A percentile compares a stretch with the other conserved stretches of the same genome.
Conservation (phyloP, 2,113 vertebrate genomes). For the Poeciliopsis retropinna region DNA sequence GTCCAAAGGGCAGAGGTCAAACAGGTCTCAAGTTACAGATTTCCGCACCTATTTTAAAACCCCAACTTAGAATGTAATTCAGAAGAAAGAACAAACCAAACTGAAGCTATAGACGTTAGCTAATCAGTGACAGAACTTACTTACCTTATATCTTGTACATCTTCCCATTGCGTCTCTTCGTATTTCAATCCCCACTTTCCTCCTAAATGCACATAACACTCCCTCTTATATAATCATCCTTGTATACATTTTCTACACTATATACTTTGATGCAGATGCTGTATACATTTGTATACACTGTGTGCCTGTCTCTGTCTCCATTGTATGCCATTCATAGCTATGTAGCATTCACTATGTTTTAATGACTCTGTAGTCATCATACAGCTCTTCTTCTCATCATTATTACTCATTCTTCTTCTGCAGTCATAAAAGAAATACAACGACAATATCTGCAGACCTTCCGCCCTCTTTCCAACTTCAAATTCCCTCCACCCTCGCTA, state of each 20-base stretch:
- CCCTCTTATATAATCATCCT: slow-evolving; percentile 62
- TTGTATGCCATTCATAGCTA: slow-evolving; percentile 77
- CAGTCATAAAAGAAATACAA: slow-evolving; percentile 63
- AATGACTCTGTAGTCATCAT: slow-evolving; percentile 74
- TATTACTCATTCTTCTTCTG: slow-evolving; percentile 68
- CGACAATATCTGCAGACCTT: slow-evolving; percentile 62
- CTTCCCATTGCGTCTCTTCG: slow-evolving; percentile 35
- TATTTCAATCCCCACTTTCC: slow-evolving; percentile 29
- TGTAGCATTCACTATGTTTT: slow-evolving; percentile 76
- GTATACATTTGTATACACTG: slow-evolving; percentile 66
- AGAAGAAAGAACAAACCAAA: background rate
- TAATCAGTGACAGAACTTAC: slow-evolving; percentile 9
- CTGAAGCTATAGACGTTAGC: background rate
- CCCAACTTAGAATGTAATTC: slow-evolving; percentile 9
- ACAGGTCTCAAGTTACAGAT: background rate
- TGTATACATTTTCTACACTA: slow-evolving; percentile 66
- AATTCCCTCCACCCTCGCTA: background rate
- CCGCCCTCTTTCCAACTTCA: background rate
- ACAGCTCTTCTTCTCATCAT: slow-evolving; percentile 69
- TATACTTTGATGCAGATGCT: slow-evolving; percentile 59
- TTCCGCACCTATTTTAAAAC: slow-evolving; percentile 1
- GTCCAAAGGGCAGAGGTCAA: slow-evolving; percentile 23
- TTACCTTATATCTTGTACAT: slow-evolving; percentile 44
- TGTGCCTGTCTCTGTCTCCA: slow-evolving; percentile 62
- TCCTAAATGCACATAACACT: slow-evolving; percentile 67